Conservation (phyloP, 2,888 invertebrate species). For the Drosophila mimica region DNA sequence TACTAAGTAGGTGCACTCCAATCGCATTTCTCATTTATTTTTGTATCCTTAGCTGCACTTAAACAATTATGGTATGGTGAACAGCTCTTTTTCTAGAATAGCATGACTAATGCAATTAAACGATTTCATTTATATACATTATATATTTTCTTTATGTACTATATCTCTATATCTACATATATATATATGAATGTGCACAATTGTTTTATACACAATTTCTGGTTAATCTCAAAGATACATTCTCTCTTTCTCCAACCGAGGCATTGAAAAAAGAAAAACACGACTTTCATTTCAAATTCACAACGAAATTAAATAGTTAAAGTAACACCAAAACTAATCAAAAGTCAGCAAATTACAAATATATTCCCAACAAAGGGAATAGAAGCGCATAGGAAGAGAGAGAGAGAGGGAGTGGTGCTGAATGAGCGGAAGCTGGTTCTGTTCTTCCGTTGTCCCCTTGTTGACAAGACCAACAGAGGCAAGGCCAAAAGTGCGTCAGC, state of each 20-base stretch:
- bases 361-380: neutral
- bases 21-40: neutral
- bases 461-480: neutral
- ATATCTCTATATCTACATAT: conserved; percentile 1
- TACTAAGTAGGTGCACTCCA: neutral
- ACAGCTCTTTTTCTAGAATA: conserved; percentile 21
- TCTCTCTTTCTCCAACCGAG: neutral
- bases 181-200: conserved; percentile 3
- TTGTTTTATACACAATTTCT: conserved; percentile 18
- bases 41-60: conserved; percentile 6
- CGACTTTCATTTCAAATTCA: neutral
- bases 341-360: neutral
- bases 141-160: conserved; percentile 1
- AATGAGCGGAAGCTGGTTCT: neutral
- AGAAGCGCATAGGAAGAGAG: neutral
- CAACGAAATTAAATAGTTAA: neutral
- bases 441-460: neutral
- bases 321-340: neutral
- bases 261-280: conserved; percentile 7
- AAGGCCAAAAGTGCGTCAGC: neutral
- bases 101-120: conserved; percentile 48
- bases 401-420: neutral
- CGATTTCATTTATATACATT: conserved; percentile 18
- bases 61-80: conserved; percentile 20
- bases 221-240: neutral